phyloP scores from a whole-genome alignment of 2,797 vertebrate species.

The Crocodylus rhombifer region DNA sequence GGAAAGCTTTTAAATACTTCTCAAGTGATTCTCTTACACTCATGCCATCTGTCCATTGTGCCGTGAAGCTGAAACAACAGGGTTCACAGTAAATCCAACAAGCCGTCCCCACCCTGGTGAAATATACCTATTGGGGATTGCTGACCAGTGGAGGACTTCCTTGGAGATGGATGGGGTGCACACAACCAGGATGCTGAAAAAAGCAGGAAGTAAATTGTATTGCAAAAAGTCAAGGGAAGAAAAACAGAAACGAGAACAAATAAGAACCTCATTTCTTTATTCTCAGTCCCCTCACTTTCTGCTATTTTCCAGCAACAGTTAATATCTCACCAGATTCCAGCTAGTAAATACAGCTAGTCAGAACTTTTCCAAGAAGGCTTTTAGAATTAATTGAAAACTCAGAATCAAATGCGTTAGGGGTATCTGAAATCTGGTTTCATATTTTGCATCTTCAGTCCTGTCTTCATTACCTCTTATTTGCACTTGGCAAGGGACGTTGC shows the following conservation, averaged over 20 bases:
- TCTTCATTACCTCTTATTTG: background rate
- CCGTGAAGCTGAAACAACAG: background rate
- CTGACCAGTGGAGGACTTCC: background rate
- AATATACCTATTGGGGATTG: background rate
- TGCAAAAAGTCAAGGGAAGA: background rate
- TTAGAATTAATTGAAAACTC: background rate
- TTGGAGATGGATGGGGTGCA: background rate
- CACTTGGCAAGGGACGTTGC: background rate
- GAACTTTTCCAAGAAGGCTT: background rate
- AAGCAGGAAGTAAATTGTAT: background rate
- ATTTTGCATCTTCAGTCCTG: background rate
- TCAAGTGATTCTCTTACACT: background rate
- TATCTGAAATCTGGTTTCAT: background rate
- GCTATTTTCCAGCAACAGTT: background rate
- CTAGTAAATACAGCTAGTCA: background rate
- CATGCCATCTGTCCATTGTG: background rate
- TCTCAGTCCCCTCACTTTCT: background rate
- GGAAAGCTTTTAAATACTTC: background rate
- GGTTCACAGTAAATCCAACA: background rate
- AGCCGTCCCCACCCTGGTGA: background rate
- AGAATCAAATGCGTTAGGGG: background rate
- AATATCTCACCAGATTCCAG: background rate
- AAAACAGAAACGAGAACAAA: background rate
- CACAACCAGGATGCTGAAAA: background rate
- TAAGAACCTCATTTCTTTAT: background rate